Evolutionary conservation across 2,888 invertebrate genomes (phyloP).

Genomic region (Tromatobia lineatoria): DNA sequence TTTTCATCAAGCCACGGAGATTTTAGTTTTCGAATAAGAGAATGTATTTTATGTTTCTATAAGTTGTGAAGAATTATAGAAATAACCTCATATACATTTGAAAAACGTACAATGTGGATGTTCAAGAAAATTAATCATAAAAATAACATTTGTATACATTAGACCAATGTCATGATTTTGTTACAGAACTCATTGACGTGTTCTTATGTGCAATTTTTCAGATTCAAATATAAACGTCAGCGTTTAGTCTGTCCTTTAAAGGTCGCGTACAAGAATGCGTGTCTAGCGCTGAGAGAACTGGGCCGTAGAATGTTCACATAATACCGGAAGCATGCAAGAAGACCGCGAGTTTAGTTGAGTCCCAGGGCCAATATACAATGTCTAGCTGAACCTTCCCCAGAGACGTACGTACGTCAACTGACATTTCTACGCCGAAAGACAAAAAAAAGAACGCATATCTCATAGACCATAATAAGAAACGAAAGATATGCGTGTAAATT

Average conservation of each 20-base stretch:
- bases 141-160: neutral
- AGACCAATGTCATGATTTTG: neutral
- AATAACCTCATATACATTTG: neutral
- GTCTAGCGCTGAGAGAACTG: slow-evolving; percentile 39
- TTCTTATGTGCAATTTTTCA: neutral
- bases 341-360: slow-evolving; percentile 9
- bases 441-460: slow-evolving; percentile 5
- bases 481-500: slow-evolving; percentile 26
- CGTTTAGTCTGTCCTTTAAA: slow-evolving; percentile 70
- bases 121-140: neutral
- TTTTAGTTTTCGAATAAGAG: too few species aligned
- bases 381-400: slow-evolving; percentile 7
- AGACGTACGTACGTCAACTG: slow-evolving; percentile 36
- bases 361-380: slow-evolving; percentile 8
- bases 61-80: neutral
- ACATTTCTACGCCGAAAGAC: slow-evolving; percentile 48
- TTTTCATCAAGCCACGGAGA: neutral
- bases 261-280: slow-evolving; percentile 61
- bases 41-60: neutral
- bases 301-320: slow-evolving; percentile 52
- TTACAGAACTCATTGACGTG: neutral
- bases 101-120: neutral
- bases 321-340: slow-evolving; percentile 40
- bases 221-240: neutral
- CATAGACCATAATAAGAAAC: slow-evolving; percentile 6